Conservation (phyloP, 2,797 vertebrate species). For the Gymnothorax reevesii region DNA sequence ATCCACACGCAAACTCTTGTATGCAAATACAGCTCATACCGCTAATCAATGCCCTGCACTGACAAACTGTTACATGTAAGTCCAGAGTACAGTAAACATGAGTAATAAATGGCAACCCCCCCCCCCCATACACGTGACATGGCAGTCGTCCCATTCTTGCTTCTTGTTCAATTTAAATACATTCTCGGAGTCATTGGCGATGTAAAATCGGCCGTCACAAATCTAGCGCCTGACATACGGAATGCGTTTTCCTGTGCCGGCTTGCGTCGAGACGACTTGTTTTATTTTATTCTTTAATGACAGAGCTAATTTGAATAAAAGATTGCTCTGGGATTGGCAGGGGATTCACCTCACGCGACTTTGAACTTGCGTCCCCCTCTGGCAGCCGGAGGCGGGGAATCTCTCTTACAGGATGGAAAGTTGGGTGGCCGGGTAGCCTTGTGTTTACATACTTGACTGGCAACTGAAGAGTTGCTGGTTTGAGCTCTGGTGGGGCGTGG, state of each 20-base stretch:
- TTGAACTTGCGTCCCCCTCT: too few relatives aligned
- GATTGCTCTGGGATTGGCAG: too few relatives aligned
- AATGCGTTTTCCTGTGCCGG: constrained; percentile 17
- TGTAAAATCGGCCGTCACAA: constrained; percentile 7
- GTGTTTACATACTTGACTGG: too few relatives aligned
- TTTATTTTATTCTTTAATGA: constrained; percentile 32
- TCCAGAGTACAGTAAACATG: too few relatives aligned
- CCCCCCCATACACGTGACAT: neutral
- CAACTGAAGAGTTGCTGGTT: too few relatives aligned
- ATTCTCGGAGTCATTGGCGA: neutral
- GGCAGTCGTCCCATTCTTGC: neutral
- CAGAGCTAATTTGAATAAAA: neutral
- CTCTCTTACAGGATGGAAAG: too few relatives aligned
- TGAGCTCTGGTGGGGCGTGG: too few relatives aligned
- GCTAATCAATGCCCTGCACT: neutral
- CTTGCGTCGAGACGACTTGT: constrained; percentile 9
- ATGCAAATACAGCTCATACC: neutral
- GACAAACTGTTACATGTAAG: too few relatives aligned
- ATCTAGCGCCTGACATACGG: neutral
- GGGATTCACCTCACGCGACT: constrained; percentile 1
- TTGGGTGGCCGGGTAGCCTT: too few relatives aligned
- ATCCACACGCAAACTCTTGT: neutral
- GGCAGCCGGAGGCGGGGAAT: too few relatives aligned
- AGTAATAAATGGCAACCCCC: too few relatives aligned
- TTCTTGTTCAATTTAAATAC: neutral